phyloP scores from a whole-genome alignment of 2,888 invertebrate genomes.

The Sphecodes monilicornis region DNA sequence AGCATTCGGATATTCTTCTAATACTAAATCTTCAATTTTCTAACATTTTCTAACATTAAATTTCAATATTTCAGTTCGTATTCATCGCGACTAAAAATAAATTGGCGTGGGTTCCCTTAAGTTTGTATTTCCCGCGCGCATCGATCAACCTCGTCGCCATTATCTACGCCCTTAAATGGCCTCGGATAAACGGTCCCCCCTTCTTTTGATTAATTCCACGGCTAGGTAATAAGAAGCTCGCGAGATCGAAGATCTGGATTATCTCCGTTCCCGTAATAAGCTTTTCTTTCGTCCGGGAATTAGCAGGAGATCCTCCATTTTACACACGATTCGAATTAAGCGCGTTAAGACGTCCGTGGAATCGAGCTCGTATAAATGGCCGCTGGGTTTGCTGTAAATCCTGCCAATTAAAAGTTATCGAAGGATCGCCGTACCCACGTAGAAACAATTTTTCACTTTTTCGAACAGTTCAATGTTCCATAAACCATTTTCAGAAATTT shows the following conservation, averaged over 20 bases:
- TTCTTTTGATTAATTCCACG: background rate
- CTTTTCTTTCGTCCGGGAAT: background rate
- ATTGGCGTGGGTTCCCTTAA: background rate
- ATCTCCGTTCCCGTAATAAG: slow-evolving; percentile 11
- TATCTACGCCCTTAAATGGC: background rate
- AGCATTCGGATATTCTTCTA: background rate
- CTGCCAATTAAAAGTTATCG: slow-evolving; percentile 12
- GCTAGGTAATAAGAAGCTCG: background rate
- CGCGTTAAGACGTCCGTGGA: background rate
- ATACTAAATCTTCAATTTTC: background rate
- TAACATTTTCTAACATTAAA: background rate
- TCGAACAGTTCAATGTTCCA: background rate
- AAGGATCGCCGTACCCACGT: slow-evolving; percentile 5
- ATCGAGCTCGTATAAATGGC: slow-evolving; percentile 15
- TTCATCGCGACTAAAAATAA: background rate
- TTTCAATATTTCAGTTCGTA: background rate
- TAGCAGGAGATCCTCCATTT: background rate
- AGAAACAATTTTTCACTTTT: background rate
- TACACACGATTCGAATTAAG: background rate
- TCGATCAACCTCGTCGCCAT: background rate
- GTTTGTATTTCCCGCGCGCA: slow-evolving; percentile 3
- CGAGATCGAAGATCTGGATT: slow-evolving; percentile 21
- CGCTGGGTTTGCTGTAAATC: slow-evolving; percentile 14
- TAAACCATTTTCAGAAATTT: background rate
- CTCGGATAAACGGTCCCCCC: background rate